These are phyloP conservation scores for Aphidius ervi DNA, from an alignment of 1,140 invertebrate species.

Conservation along the genomic window DNA sequence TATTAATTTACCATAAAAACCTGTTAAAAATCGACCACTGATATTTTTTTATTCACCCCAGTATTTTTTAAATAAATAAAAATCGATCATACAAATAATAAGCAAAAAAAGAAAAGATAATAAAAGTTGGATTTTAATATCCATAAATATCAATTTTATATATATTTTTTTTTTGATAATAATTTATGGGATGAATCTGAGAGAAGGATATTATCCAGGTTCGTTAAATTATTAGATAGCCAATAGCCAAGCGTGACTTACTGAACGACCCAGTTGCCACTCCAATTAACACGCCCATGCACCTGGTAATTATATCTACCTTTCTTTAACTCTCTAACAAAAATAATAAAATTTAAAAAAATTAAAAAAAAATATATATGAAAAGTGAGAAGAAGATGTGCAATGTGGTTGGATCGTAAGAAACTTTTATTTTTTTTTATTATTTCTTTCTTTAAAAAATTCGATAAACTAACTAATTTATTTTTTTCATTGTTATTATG, in stretches of 20 bases:
- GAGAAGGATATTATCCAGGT: too few relatives aligned
- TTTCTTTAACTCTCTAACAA: background rate
- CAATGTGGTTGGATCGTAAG: constrained; percentile 11
- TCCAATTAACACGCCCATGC: constrained; percentile 17
- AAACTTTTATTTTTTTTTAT: background rate
- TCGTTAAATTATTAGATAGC: too few relatives aligned
- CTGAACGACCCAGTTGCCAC: constrained; percentile 11
- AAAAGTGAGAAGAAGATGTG: background rate
- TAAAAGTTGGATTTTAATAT: too few relatives aligned
- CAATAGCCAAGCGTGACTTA: constrained; percentile 11
- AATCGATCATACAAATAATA: too few relatives aligned
- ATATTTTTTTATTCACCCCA: too few relatives aligned
- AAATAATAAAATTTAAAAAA: constrained; percentile 10
- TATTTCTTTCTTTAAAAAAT: background rate
- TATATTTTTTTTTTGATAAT: background rate
- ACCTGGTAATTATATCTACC: constrained; percentile 19
- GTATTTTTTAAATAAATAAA: too few relatives aligned
- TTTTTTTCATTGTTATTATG: background rate
- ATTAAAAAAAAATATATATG: background rate
- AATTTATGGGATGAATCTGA: background rate
- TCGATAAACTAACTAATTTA: background rate
- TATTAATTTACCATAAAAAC: too few relatives aligned
- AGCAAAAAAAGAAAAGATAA: too few relatives aligned
- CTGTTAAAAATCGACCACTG: too few relatives aligned
- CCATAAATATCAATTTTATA: background rate